Evolutionary conservation across 2,113 vertebrate genomes (phyloP).

Genomic region (Hyaena hyaena): DNA sequence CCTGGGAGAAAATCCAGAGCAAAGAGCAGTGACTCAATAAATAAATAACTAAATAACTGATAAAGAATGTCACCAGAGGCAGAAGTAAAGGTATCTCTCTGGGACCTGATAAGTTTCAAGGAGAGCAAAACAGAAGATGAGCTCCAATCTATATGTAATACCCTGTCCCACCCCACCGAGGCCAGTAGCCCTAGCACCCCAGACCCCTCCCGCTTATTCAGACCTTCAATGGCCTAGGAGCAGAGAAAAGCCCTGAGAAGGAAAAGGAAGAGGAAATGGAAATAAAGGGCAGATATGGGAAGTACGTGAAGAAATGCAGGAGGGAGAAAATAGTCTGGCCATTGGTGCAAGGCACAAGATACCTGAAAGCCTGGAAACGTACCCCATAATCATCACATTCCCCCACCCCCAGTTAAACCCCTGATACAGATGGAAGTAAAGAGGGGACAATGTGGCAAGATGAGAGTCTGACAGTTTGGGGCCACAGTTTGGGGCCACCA

Average conservation of each 20-base stretch:
- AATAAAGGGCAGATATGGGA: neutral
- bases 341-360: no score
- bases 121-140: neutral
- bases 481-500: neutral
- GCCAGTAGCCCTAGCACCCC: rapidly evolving
- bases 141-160: neutral
- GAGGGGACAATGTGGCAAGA: neutral
- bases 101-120: neutral
- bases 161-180: neutral
- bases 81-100: neutral
- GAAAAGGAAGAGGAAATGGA: neutral
- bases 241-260: neutral
- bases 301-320: neutral
- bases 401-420: rapidly evolving
- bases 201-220: no score
- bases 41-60: neutral
- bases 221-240: neutral
- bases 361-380: neutral
- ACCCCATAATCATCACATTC: no score
- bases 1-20: neutral
- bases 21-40: neutral
- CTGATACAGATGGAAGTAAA: neutral
- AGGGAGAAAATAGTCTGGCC: neutral
- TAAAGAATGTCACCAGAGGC: neutral
- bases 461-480: neutral